These are phyloP conservation scores for Phasia obesa DNA, from an alignment of 2,888 invertebrate species.

Conservation along the genomic window DNA sequence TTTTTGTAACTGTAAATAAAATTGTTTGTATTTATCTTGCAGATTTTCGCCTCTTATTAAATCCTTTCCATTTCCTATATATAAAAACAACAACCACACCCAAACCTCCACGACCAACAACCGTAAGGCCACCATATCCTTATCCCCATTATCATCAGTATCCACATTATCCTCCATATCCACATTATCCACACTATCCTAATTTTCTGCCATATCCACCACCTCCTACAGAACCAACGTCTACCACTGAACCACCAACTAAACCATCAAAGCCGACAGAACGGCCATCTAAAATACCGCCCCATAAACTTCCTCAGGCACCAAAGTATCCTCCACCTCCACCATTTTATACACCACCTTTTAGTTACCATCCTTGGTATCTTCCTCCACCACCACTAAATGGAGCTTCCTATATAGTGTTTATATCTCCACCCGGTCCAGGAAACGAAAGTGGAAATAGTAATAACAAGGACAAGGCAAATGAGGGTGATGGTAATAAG, in stretches of 20 bases:
- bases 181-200: too few relatives aligned
- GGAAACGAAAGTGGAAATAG: neutral
- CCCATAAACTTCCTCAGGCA: neutral
- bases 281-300: neutral
- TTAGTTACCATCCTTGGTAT: too few relatives aligned
- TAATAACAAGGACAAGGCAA: neutral
- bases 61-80: constrained; percentile 11
- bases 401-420: too few relatives aligned
- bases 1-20: too few relatives aligned
- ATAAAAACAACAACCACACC: neutral
- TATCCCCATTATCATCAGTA: neutral
- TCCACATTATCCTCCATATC: neutral
- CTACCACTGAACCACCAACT: neutral
- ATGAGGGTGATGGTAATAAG: neutral
- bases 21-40: neutral
- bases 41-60: constrained; percentile 2
- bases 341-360: neutral
- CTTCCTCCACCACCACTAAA: too few relatives aligned
- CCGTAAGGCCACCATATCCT: neutral
- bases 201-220: neutral
- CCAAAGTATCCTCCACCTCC: neutral
- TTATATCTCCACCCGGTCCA: too few relatives aligned
- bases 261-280: neutral
- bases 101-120: neutral
- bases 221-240: neutral